These are phyloP conservation scores for Caenorhabditis sp. DNA, from an alignment of 2,888 invertebrate species.

Conservation along the genomic window DNA sequence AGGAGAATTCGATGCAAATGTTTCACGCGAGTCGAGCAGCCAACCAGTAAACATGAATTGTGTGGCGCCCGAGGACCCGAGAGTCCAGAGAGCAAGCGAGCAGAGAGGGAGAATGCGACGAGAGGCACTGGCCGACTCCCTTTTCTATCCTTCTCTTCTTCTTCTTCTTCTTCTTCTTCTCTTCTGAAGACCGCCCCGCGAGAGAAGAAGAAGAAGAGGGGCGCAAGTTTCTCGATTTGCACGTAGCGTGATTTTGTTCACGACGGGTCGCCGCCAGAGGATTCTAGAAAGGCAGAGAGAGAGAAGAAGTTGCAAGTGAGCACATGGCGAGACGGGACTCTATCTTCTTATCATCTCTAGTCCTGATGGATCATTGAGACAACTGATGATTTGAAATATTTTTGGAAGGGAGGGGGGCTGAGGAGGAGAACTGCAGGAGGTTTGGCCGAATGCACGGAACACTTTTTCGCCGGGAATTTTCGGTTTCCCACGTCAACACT, in stretches of 20 bases:
- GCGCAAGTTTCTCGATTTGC: conserved; percentile 31
- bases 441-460: no score
- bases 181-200: background rate
- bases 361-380: no score
- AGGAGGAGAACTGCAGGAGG: background rate
- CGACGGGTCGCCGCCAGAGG: background rate
- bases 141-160: background rate
- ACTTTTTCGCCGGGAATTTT: no score
- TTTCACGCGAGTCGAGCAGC: no score
- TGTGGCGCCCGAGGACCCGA: no score
- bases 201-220: conserved; percentile 5
- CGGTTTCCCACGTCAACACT: no score
- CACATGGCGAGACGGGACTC: no score
- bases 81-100: no score
- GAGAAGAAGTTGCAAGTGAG: no score
- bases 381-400: no score
- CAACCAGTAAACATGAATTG: no score
- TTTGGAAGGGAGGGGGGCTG: background rate
- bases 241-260: conserved; percentile 53
- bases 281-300: background rate
- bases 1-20: background rate
- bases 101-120: background rate
- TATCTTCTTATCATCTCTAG: no score
- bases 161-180: background rate
- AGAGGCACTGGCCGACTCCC: background rate